phyloP scores from a whole-genome alignment of 2,888 invertebrate species.

The Sialis fuliginosa region DNA sequence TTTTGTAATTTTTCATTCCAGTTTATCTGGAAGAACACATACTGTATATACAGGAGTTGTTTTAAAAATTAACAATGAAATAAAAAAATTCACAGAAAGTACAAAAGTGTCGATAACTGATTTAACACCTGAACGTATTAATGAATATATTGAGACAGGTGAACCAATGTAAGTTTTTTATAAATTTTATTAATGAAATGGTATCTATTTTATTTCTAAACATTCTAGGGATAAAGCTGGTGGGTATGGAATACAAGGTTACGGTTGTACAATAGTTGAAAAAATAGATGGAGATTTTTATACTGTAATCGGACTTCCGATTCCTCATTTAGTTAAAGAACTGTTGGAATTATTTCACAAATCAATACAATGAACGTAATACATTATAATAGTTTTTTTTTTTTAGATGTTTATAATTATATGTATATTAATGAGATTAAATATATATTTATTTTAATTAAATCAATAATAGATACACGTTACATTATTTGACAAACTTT shows the following conservation, averaged over 20 bases:
- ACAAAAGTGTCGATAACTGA: conserved; percentile 70
- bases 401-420: no score
- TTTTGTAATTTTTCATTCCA: conserved; percentile 20
- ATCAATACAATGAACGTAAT: no score
- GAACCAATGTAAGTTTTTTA: conserved; percentile 62
- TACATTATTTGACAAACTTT: no score
- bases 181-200: background rate
- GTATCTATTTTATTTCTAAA: conserved; percentile 5
- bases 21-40: conserved; percentile 63
- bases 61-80: conserved; percentile 39
- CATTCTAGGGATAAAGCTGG: conserved; percentile 68
- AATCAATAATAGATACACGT: no score
- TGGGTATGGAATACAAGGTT: conserved; percentile 77
- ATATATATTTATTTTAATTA: no score
- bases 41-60: conserved; percentile 78
- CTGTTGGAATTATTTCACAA: conserved; percentile 13
- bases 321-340: conserved; percentile 39
- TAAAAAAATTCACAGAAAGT: conserved; percentile 58
- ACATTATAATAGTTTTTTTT: no score
- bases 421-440: no score
- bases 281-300: conserved; percentile 71
- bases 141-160: conserved; percentile 68
- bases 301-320: conserved; percentile 76
- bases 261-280: conserved; percentile 68
- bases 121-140: conserved; percentile 54